phyloP scores from a whole-genome alignment of 1,140 invertebrate species.

The Drosophila novamexicana region DNA sequence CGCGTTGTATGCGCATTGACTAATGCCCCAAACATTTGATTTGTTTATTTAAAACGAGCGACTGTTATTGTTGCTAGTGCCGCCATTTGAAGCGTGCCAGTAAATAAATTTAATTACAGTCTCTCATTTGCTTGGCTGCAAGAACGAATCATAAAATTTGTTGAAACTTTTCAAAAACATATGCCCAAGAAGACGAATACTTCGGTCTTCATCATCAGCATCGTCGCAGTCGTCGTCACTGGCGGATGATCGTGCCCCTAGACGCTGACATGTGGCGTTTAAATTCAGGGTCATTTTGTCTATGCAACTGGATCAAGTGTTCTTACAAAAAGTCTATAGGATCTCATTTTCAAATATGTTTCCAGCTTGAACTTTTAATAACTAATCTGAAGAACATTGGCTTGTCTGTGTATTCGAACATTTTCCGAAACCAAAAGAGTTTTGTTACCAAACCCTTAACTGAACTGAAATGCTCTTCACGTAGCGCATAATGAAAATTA shows the following conservation, averaged over 20 bases:
- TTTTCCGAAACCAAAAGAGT: background rate
- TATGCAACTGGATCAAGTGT: conserved; percentile 68
- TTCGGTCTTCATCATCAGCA: background rate
- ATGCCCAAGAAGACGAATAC: conserved; percentile 29
- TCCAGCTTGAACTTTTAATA: no score
- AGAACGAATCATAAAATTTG: conserved; percentile 37
- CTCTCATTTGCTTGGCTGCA: conserved; percentile 48
- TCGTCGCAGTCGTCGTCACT: conserved; percentile 9
- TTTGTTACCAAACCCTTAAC: background rate
- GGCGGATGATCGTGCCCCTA: conserved; percentile 33
- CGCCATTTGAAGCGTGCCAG: conserved; percentile 47
- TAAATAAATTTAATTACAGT: conserved; percentile 76
- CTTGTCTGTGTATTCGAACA: background rate
- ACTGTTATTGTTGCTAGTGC: conserved; percentile 44
- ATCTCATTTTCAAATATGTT: background rate
- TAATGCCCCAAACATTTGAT: conserved; percentile 61
- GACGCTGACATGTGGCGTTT: conserved; percentile 67
- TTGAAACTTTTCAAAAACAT: conserved; percentile 53
- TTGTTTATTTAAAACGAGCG: conserved; percentile 50
- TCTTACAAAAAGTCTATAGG: conserved; percentile 31
- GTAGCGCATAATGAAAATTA: conserved; percentile 49
- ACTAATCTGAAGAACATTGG: background rate
- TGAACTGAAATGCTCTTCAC: conserved; percentile 28
- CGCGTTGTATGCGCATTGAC: conserved; percentile 50
- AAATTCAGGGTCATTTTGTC: conserved; percentile 59